Evolutionary conservation across 2,888 invertebrate species (phyloP), one percentile per base, ranked within the genome.

Genomic region (Syrista parreyssii): DNA sequence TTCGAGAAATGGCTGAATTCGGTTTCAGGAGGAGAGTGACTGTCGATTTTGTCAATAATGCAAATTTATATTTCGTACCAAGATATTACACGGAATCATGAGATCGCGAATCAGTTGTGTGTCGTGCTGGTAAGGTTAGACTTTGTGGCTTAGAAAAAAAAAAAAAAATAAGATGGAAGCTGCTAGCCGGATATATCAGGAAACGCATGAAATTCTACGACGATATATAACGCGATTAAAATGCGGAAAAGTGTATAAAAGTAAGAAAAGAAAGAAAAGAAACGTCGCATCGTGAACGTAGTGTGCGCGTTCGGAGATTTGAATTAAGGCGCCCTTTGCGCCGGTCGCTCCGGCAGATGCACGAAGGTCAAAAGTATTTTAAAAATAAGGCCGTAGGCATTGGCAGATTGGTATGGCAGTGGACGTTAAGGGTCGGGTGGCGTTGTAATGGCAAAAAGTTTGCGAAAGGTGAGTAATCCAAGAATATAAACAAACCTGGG

Each of bases 361-460:
- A 86, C 90, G 91, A 91, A 91, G 91, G 90, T 91, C 91, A 90
- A 88, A 90, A 90, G 89, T 90, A 90, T 91, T 91, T 91, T 89
- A 91, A 91, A 91, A 90, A 91, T 91, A 91, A 90, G 91, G 89
- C 88, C 87, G 89, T 87, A 83, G 80, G 82, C 83, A 84, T 83
- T 89, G 88, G 86, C 86, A 94, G 88, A 88, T 90, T 88, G 88
- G 88, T 88, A 94, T 94, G 93, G 94, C 94, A 94, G 94, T 94
- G 94, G 94, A 94, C 94, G 94, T 94, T 94, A 94, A 94, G 94
- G 94, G 94, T 94, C 94, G 94, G 94, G 94, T 94, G 94, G 94
- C 94, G 94, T 94, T 95, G 95, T 95, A 94, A 95, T 95, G 95
- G 95, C 95, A 95, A 94, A 95, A 94, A 92, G 94, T 94, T 94